Base-by-base conservation (phyloP, 2,113 vertebrate genomes). In the Phaethon lepturus region DNA sequence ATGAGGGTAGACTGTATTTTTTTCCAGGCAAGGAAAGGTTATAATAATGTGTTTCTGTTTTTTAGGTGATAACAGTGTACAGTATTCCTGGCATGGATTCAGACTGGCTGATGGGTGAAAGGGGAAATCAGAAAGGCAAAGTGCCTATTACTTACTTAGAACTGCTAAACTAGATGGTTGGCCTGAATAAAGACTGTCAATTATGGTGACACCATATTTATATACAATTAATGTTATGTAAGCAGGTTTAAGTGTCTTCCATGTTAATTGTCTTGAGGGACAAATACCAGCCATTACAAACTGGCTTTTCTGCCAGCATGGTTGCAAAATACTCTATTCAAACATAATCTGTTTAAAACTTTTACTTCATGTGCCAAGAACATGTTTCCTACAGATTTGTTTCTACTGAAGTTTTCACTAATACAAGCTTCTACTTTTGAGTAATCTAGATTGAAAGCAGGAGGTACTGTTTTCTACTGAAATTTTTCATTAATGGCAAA, bases 111-210 rank as follows among this genome's bases (percentile, higher is more conserved):
- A 99, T 99, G 99, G 99, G 99, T 18, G 99, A 99, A 98, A 98
- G 99, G 86, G 99, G 99, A 95, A 99, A 93, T 98, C 99, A 99
- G 98, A 99, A 99, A 96, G 99, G 99, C 98, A 99, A 99, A 98
- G 99, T 99, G 97, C 99, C 99, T 91, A 99, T 99, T 98, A 99
- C 99, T 92, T 99, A 99, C 97, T 98, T 99, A 98, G 99, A 99
- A 98, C 98, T 99, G 93, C 98, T 99, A 71, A 99, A 99, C 98
- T 99, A 98, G 99, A 87, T 92, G 66, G 90, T 91, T 96, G 96
- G 86, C 94, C 95, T 92, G 28, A 90, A 80, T 95, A 97, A 97
- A 98, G 97, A 95, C 90, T 96, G 95, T 94, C 89, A 90, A 87
- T 94, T 95, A 96, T 97, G 91, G 94, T 81, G 97, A 97, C 96